phyloP scores from a whole-genome alignment of 37 sponge, comb jelly and placozoan genomes.

The Amphimedon queenslandica region DNA sequence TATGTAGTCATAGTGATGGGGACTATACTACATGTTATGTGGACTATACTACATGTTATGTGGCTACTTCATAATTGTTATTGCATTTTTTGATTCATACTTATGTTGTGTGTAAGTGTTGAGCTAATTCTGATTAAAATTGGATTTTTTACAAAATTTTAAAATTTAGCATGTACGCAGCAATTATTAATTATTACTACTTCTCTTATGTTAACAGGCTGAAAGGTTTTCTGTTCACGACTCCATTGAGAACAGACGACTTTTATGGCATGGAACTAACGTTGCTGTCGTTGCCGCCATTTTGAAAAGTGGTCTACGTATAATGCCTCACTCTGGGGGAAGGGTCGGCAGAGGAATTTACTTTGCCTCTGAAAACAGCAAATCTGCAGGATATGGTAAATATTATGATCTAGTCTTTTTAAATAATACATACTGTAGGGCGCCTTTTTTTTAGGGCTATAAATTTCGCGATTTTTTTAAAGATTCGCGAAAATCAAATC shows the following conservation, averaged over 20 bases:
- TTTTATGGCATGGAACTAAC: constrained; percentile 95
- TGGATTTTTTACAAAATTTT: too few relatives aligned
- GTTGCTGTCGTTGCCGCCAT: constrained; percentile 95
- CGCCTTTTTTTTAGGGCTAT: too few relatives aligned
- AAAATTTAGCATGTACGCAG: not conserved
- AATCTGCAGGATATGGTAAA: constrained; percentile 87
- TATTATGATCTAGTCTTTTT: not conserved
- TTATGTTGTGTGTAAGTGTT: not conserved
- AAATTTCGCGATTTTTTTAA: too few relatives aligned
- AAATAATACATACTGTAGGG: not conserved
- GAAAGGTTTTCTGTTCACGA: constrained; percentile 57
- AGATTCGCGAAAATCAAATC: too few relatives aligned
- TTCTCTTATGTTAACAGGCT: constrained; percentile 10
- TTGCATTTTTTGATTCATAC: not conserved
- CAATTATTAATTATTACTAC: not conserved
- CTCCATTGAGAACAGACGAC: constrained; percentile 41
- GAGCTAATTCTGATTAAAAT: not conserved
- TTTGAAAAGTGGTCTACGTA: constrained; percentile 77
- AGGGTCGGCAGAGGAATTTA: constrained; percentile 88
- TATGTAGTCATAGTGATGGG: too few relatives aligned
- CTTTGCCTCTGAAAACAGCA: constrained; percentile 90
- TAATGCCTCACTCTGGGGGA: constrained; percentile 96
- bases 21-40: too few relatives aligned
- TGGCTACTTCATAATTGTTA: not conserved
- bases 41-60: too few relatives aligned